Evolutionary conservation across 2,113 vertebrate species (phyloP).

Genomic region (Emydura subglobosa): DNA sequence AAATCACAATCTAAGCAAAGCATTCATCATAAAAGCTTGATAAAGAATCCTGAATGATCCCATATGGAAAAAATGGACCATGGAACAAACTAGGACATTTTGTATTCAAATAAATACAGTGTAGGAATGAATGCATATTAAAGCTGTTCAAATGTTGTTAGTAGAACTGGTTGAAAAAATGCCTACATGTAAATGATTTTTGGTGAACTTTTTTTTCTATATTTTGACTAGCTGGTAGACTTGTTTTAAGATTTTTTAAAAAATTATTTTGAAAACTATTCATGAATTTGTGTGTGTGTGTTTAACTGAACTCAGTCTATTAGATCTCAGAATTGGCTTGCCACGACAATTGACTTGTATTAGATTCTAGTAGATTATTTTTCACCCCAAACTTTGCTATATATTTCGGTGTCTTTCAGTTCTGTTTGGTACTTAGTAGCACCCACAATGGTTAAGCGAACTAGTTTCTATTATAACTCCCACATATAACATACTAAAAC

Average conservation of each 20-base stretch:
- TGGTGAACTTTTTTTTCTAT: neutral
- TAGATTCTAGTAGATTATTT: neutral
- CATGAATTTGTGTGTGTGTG: neutral
- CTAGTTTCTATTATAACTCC: constrained; percentile 36
- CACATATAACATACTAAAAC: neutral
- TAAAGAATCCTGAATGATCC: neutral
- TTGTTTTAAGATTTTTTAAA: neutral
- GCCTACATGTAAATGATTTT: neutral
- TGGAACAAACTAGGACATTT: neutral
- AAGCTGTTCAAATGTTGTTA: neutral
- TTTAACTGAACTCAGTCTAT: neutral
- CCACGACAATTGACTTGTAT: neutral
- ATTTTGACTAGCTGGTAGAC: neutral
- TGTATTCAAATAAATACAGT: neutral
- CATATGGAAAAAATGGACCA: constrained; percentile 3
- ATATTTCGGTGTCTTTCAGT: neutral
- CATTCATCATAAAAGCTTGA: constrained; percentile 15
- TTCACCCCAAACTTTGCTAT: neutral
- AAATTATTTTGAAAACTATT: neutral
- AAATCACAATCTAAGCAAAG: neutral
- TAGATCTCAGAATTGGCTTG: neutral
- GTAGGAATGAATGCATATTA: neutral
- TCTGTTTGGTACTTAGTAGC: neutral
- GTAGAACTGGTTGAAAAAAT: neutral
- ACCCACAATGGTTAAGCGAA: neutral